Conservation (phyloP, 2,888 invertebrate genomes). For the Incurvaria masculella region DNA sequence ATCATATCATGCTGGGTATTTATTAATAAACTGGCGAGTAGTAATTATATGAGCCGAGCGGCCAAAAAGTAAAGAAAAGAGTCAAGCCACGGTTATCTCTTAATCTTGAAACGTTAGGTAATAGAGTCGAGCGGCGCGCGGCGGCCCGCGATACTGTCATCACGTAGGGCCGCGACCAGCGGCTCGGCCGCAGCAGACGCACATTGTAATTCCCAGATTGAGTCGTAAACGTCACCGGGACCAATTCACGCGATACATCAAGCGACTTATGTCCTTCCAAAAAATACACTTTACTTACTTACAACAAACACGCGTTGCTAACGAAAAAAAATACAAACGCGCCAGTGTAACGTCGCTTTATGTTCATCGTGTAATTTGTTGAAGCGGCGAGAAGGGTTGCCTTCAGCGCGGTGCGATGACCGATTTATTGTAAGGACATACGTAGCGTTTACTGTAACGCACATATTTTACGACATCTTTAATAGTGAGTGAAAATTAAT, state of each 20-base stretch:
- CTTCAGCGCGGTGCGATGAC: not conserved
- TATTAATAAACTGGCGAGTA: too few species aligned
- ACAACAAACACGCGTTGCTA: conserved; percentile 37
- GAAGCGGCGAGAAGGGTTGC: not conserved
- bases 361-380: conserved; percentile 1
- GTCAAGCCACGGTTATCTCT: too few species aligned
- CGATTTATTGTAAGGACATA: not conserved
- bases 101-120: too few species aligned
- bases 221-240: conserved; percentile 53
- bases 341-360: not conserved
- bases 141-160: not conserved
- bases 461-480: too few species aligned
- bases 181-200: not conserved
- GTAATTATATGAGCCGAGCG: too few species aligned
- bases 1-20: too few species aligned
- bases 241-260: conserved; percentile 18
- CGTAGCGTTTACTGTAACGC: too few species aligned
- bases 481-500: too few species aligned
- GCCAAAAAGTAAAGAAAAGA: too few species aligned
- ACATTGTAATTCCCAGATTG: conserved; percentile 31
- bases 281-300: not conserved
- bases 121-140: not conserved
- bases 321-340: conserved; percentile 14
- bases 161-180: not conserved
- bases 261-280: not conserved